Base-by-base conservation (phyloP, 1,140 invertebrate species). In the Temnothorax nylanderi region DNA sequence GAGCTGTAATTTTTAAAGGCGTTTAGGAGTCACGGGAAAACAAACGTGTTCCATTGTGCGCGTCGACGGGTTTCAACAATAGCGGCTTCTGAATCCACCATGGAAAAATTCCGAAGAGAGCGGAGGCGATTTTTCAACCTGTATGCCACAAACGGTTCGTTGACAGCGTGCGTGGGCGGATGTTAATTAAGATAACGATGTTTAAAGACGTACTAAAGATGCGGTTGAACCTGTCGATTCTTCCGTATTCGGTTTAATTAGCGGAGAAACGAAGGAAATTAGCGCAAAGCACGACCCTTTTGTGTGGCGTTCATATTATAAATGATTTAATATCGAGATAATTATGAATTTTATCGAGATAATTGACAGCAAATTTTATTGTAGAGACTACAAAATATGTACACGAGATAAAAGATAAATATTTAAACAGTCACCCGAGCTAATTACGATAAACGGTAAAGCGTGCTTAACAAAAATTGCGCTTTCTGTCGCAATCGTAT, bases 171-270 rank as follows among this genome's bases (percentile, higher is more conserved):
- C 51, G 54, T 84, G 72, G 76, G 54, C 51, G 87, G 64, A 71
- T 69, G 74, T 60, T 90, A 90, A 90, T 90, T 85, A 90, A 76
- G 85, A 85, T 89, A 89, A 89, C 82, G 76, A 81, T 58, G 60
- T 65, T 78, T 88, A 76, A 88, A 84, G 87, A 87, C 64, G 81
- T 64, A 71, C 34, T 16, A 72, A 69, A 72, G 21, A 49, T 18
- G 26, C 21, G 21, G 8, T 32, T n/a, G 7, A 69, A 5, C 13
- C 32, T 3, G 49, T 41, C 54, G 32, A 37, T n/a, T 37, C 34
- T 51, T 16, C 18, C 11, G 6, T 18, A 26, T 37, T 37, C 32
- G 44, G 11, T 16, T 13, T 37, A 51, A 65, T 78, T 51, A 65
- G 13, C 54, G 3, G 26, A 41, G 16, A 37, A 34, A 54, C 18